Evolutionary conservation across 2,797 vertebrate species (phyloP), one percentile per base, ranked within the genome.

Genomic region (Cottoperca gobio): DNA sequence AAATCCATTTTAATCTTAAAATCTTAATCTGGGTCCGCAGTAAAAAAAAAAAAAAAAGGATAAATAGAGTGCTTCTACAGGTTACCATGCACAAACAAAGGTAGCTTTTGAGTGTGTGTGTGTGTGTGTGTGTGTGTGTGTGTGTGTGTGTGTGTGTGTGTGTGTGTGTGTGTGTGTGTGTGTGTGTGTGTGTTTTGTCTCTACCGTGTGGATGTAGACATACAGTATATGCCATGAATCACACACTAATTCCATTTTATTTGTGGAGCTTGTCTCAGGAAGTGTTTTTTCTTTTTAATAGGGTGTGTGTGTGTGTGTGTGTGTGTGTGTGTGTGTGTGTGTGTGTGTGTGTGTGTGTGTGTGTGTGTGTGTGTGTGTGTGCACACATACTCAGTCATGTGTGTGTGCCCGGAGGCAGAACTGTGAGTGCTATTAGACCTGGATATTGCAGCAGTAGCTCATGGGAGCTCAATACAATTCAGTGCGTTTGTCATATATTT

Each of bases 371-470:
- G 57, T 23, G 52, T 60, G 43, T 57, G 42, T 39, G 33, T 33
- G 35, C 24, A 57, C 31, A 17, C 53, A 65, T 76, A 66, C 68
- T 79, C 74, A 60, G 64, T 84, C 61, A 23, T 68, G 74, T 66
- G 70, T 80, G 67, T 54, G 60, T 42, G 82, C 80, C 86, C 73
- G 40, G 43, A 75, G 90, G 84, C 76, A 61, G 73, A 81, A 82
- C 65, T 79, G 26, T 79, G 72, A 89, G 81, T 84, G 85, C 85
- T 84, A 91, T 89, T 90, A 91, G 87, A 84, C 48, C 69, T 67
- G 75, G 81, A 86, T 89, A 90, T 89, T 90, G 88, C 79, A 73
- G 83, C 73, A 69, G 85, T 89, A 81, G 83, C 88, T 91, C 78
- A 84, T 3, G 10, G 82, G 59, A 67, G 73, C 81, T 79, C 79